phyloP scores from a whole-genome alignment of 2,113 vertebrate species.

The Sceloporus undulatus region DNA sequence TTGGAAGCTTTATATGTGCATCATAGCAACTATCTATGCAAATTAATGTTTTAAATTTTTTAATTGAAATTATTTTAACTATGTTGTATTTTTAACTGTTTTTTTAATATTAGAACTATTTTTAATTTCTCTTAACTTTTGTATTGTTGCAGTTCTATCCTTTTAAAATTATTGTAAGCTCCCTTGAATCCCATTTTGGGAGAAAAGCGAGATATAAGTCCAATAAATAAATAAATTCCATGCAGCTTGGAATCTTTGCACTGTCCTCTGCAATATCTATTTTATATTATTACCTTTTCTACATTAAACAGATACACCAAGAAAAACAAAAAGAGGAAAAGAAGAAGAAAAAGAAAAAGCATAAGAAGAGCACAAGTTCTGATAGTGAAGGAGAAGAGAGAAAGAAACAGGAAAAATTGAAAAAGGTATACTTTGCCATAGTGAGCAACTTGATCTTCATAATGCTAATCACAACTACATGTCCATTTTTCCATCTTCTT shows the following conservation, averaged over 20 bases:
- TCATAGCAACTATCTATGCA: not conserved
- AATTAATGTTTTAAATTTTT: too few relatives aligned
- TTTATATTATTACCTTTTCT: constrained; percentile 14
- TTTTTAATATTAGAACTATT: too few relatives aligned
- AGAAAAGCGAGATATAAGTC: too few relatives aligned
- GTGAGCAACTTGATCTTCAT: not conserved
- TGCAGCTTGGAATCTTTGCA: not conserved
- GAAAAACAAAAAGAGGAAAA: constrained; percentile 92
- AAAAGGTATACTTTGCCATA: constrained; percentile 82
- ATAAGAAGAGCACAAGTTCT: constrained; percentile 86
- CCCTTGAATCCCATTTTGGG: not conserved
- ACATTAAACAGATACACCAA: constrained; percentile 86
- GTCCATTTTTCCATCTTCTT: not conserved
- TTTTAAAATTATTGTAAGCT: not conserved
- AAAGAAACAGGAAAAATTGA: constrained; percentile 94
- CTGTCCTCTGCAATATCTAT: not conserved
- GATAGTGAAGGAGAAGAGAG: constrained; percentile 92
- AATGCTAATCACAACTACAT: not conserved
- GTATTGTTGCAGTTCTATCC: too few relatives aligned
- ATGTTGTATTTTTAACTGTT: too few relatives aligned
- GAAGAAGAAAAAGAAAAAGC: constrained; percentile 94
- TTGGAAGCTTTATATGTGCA: not conserved
- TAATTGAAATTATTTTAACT: too few relatives aligned
- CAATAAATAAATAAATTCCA: not conserved
- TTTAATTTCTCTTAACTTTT: too few relatives aligned